A percentile compares a stretch with the other conserved stretches of the same genome.
These are phyloP conservation scores for Porites divaricata DNA, from an alignment of 92 coral and sea anemone species.

Conservation along the genomic window DNA sequence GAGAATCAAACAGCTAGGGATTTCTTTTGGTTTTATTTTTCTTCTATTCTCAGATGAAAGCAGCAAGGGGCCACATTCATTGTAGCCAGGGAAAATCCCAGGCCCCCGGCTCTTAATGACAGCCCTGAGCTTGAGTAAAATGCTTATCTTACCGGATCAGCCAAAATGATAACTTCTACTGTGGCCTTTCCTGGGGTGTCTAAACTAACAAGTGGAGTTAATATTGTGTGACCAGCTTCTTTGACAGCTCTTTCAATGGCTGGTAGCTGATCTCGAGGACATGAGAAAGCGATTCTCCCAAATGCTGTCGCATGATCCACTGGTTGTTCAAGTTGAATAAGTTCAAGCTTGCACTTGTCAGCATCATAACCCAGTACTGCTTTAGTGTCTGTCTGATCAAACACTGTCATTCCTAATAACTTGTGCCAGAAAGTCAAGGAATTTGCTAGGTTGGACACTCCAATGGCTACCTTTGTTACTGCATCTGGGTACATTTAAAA, in stretches of 20 bases:
- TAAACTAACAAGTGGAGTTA: conserved; percentile 85
- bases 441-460: conserved; percentile 77
- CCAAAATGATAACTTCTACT: conserved; percentile 90
- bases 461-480: conserved; percentile 84
- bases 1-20: no score
- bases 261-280: conserved; percentile 83
- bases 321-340: conserved; percentile 73
- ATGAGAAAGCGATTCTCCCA: conserved; percentile 97
- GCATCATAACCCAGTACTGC: conserved; percentile 83
- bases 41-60: no score
- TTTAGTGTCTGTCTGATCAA: conserved; percentile 65
- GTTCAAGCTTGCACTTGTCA: conserved; percentile 85
- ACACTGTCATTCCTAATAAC: conserved; percentile 84
- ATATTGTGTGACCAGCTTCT: conserved; percentile 71
- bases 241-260: conserved; percentile 72
- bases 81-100: no score
- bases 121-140: background rate
- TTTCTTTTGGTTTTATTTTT: no score
- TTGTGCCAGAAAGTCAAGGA: conserved; percentile 87
- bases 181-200: conserved; percentile 98
- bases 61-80: no score
- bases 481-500: conserved; percentile 60
- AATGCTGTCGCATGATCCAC: conserved; percentile 92
- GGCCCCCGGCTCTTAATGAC: background rate
- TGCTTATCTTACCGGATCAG: conserved; percentile 77